Conservation (phyloP, 1,140 invertebrate genomes). For the Tigriopus japonicus region DNA sequence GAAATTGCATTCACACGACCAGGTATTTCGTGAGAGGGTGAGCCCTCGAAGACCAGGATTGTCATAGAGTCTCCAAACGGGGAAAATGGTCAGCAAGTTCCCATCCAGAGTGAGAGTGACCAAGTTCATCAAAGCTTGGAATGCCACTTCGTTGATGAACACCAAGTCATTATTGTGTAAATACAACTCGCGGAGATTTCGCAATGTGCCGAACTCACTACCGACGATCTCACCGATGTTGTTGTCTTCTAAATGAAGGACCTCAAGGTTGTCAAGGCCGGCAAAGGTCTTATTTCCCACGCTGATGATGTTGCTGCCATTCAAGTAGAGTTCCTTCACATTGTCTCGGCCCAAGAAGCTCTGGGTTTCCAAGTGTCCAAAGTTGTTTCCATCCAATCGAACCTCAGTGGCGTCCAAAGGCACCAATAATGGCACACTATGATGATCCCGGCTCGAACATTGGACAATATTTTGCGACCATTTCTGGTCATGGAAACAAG, state of each 20-base stretch:
- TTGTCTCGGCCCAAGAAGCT: slow-evolving; percentile 77
- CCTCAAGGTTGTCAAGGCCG: slow-evolving; percentile 42
- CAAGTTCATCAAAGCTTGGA: slow-evolving; percentile 52
- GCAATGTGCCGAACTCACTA: slow-evolving; percentile 50
- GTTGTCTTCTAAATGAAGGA: slow-evolving; percentile 65
- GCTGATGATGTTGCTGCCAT: slow-evolving; percentile 62
- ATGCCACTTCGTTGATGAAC: slow-evolving; percentile 63
- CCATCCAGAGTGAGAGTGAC: slow-evolving; percentile 64
- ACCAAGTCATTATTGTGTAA: slow-evolving; percentile 66
- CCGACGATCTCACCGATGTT: slow-evolving; percentile 53
- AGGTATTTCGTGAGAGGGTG: slow-evolving; percentile 25
- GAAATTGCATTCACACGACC: slow-evolving; percentile 30
- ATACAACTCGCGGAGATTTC: slow-evolving; percentile 57
- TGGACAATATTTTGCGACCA: slow-evolving; percentile 83
- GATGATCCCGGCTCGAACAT: slow-evolving; percentile 54
- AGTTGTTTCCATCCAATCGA: slow-evolving; percentile 72
- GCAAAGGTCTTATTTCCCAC: slow-evolving; percentile 77
- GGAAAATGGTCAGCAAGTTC: slow-evolving; percentile 58
- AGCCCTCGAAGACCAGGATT: slow-evolving; percentile 26
- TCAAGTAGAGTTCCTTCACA: slow-evolving; percentile 61
- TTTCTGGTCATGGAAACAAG: slow-evolving; percentile 76
- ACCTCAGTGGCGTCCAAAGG: slow-evolving; percentile 85
- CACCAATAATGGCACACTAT: slow-evolving; percentile 56
- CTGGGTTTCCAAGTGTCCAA: slow-evolving; percentile 63
- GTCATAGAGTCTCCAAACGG: slow-evolving; percentile 26